These are phyloP conservation scores for Leiothrix lutea DNA, from an alignment of 2,113 vertebrate genomes.

Conservation along the genomic window DNA sequence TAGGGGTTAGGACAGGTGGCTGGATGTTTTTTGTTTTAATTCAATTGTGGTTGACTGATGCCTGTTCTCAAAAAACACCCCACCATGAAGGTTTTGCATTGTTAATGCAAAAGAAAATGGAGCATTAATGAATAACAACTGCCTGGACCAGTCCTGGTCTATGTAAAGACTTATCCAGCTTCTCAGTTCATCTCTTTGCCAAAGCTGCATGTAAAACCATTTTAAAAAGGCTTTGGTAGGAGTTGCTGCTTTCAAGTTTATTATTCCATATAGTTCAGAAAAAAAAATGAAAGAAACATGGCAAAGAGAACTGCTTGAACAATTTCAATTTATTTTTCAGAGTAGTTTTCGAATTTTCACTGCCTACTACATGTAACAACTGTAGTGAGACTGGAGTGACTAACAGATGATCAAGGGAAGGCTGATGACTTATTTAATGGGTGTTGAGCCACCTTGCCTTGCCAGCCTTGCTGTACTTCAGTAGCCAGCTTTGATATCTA, in stretches of 20 bases:
- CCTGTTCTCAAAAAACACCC: not conserved
- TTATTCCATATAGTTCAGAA: not conserved
- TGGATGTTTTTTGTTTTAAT: not conserved
- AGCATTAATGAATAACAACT: not conserved
- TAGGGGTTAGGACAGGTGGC: not conserved
- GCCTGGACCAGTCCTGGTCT: not conserved
- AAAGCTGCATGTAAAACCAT: not conserved
- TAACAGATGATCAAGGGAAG: not conserved
- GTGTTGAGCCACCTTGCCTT: not conserved
- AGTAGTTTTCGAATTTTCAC: not conserved
- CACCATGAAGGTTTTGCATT: not conserved
- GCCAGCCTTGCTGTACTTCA: not conserved
- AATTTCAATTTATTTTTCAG: not conserved
- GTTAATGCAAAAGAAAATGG: not conserved
- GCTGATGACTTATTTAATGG: not conserved
- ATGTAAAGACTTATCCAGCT: not conserved
- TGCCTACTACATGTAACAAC: not conserved
- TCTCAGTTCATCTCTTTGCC: not conserved
- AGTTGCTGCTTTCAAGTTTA: not conserved
- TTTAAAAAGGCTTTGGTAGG: not conserved
- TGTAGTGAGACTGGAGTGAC: not conserved
- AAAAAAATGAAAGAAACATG: not conserved
- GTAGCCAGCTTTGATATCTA: not conserved
- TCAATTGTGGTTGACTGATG: not conserved
- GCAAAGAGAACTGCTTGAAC: not conserved